Evolutionary conservation across 2,888 invertebrate genomes (phyloP).

Genomic region (Phrixothrix hirtus): DNA sequence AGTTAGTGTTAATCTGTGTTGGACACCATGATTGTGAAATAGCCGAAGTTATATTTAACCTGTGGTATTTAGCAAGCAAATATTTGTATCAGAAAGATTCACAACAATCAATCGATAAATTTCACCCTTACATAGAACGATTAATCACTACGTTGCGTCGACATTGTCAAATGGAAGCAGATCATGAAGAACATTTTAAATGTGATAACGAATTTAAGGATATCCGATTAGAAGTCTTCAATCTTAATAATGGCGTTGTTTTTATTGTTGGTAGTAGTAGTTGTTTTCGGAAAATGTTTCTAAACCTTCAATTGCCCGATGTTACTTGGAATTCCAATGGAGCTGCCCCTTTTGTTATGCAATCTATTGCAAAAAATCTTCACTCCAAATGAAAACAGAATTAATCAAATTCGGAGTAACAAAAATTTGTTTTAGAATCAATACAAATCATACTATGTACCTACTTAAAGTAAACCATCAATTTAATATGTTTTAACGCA

Average conservation of each 20-base stretch:
- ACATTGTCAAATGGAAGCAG: constrained; percentile 96
- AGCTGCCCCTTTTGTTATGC: constrained; percentile 93
- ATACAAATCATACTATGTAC: constrained; percentile 80
- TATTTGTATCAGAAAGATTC: constrained; percentile 87
- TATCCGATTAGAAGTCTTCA: constrained; percentile 84
- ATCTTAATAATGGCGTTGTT: constrained; percentile 94
- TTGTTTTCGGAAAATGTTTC: constrained; percentile 90
- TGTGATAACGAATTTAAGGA: constrained; percentile 83
- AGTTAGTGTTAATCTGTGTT: constrained; percentile 86
- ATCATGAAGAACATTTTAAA: constrained; percentile 83
- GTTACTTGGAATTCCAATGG: constrained; percentile 92
- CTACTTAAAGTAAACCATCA: constrained; percentile 86
- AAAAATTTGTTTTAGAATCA: constrained; percentile 83
- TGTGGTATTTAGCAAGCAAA: constrained; percentile 96
- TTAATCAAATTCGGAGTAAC: constrained; percentile 89
- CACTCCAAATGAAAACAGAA: constrained; percentile 87
- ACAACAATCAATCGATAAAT: constrained; percentile 76
- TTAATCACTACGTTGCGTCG: constrained; percentile 84
- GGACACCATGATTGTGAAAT: constrained; percentile 98
- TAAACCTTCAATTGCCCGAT: constrained; percentile 70
- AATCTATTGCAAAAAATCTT: constrained; percentile 92
- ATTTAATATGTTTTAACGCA: constrained; percentile 95
- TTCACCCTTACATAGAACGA: constrained; percentile 89
- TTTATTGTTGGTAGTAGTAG: constrained; percentile 93
- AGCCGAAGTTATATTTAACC: constrained; percentile 88